phyloP scores from a whole-genome alignment of 2,797 vertebrate genomes.

The Rhynchonycteris naso region DNA sequence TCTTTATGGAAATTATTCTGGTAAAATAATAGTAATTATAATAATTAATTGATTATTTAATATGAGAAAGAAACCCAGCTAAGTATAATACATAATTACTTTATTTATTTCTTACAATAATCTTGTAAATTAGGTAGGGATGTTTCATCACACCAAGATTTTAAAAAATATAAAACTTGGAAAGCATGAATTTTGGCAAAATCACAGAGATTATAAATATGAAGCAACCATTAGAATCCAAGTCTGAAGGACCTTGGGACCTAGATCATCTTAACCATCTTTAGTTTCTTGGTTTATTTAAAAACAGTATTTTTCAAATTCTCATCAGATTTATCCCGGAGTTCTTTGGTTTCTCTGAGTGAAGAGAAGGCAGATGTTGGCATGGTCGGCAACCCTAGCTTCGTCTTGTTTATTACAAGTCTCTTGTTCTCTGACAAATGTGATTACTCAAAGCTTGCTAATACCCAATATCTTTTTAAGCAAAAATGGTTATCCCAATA shows the following conservation, averaged over 20 bases:
- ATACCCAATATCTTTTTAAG: background rate
- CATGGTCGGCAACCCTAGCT: background rate
- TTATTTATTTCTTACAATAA: background rate
- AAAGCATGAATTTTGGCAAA: background rate
- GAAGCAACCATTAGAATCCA: background rate
- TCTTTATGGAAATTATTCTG: background rate
- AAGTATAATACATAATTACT: background rate
- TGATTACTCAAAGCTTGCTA: background rate
- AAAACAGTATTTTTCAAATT: background rate
- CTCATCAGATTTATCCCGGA: background rate
- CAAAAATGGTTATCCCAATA: background rate
- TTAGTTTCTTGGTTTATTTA: background rate
- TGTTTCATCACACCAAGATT: background rate
- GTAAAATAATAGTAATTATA: background rate
- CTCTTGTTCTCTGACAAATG: background rate
- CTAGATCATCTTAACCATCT: background rate
- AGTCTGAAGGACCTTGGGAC: background rate
- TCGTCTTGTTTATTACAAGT: background rate
- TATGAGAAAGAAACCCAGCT: background rate
- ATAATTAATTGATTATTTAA: background rate
- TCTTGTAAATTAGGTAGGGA: background rate
- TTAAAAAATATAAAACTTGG: background rate
- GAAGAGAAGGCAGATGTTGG: background rate
- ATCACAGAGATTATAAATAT: background rate
- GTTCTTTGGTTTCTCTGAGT: background rate